Base-by-base conservation (phyloP, 2,888 invertebrate genomes). In the Harpalus rufipes region DNA sequence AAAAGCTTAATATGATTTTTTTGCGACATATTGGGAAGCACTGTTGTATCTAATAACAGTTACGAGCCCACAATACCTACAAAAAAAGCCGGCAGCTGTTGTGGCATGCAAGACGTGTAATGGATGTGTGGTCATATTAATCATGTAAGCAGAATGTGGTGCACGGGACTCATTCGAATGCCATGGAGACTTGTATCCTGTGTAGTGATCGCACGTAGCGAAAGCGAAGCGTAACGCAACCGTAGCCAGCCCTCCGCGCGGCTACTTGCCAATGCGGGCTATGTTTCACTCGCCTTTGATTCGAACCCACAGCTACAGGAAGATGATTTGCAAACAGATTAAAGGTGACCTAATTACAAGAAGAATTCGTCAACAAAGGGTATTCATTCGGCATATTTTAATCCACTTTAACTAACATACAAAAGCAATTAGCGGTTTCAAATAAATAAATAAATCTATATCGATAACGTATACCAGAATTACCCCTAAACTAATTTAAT, bases 101-200 rank as follows among this genome's bases (percentile, higher is more conserved):
- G 84, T 78, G 78, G 63, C 84, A 61, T 65, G 78, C 59, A 84
- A 84, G 84, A 84, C 65, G 39, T 63, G 84, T 78, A 84, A 84
- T 84, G 84, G 84, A 84, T 84, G 76, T 84, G 84, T 84, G 84
- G 84, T 84, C 84, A 78, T 84, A 84, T 84, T 76, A 84, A 84
- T 84, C 84, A 84, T 84, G 63, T 78, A 84, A 61, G 81, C 81
- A 78, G 78, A 78, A 78, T 78, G 78, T 58, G 58, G 58, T 78
- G 78, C 78, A 78, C 78, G 78, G 78, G 58, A 32, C 78, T 78
- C 72, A 74, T 74, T 74, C 72, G 72, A 74, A 74, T 74, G 72
- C 72, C 72, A 18, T 18, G 72, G 44, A 51, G 44, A 51, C 72
- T 74, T 41, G 10, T 41, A 44, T 18, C 72, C 44, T 16, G 32